Percentiles rank a stretch among this genome's conserved stretches.
These are phyloP conservation scores for Glandiceps talaboti DNA, from an alignment of 53 echinoderm and acorn worm genomes.

Conservation along the genomic window DNA sequence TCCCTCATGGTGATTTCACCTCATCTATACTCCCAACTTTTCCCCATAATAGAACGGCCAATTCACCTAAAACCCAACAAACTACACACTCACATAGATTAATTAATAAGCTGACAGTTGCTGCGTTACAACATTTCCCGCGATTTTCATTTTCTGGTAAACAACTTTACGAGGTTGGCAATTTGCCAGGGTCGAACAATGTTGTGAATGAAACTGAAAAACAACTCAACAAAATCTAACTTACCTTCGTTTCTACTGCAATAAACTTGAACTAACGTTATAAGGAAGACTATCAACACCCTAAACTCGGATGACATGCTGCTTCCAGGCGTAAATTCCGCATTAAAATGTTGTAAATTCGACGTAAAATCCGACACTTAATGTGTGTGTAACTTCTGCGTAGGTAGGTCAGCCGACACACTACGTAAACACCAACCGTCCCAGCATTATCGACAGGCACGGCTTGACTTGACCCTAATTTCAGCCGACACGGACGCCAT, in stretches of 20 bases:
- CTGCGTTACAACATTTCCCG: neutral
- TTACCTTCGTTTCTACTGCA: neutral
- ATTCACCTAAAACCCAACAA: too few species aligned
- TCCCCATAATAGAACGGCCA: too few species aligned
- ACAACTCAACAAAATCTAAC: neutral
- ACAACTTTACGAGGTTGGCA: neutral
- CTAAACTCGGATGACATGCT: neutral
- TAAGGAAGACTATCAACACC: neutral
- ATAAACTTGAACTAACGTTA: neutral
- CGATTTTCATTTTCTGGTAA: neutral
- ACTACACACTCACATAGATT: too few species aligned
- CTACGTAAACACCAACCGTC: neutral
- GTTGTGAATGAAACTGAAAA: neutral
- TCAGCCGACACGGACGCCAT: neutral
- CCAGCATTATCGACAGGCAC: neutral
- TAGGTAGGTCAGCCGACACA: neutral
- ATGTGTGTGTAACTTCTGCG: neutral
- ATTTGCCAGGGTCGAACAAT: neutral
- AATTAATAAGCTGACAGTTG: too few species aligned
- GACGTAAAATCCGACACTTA: too few species aligned
- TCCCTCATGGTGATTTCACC: too few species aligned
- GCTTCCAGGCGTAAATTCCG: neutral
- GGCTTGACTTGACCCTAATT: neutral
- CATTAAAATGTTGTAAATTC: neutral
- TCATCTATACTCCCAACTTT: neutral